Base-by-base conservation (phyloP, 2,113 vertebrate genomes). In the Eleginops maclovinus region DNA sequence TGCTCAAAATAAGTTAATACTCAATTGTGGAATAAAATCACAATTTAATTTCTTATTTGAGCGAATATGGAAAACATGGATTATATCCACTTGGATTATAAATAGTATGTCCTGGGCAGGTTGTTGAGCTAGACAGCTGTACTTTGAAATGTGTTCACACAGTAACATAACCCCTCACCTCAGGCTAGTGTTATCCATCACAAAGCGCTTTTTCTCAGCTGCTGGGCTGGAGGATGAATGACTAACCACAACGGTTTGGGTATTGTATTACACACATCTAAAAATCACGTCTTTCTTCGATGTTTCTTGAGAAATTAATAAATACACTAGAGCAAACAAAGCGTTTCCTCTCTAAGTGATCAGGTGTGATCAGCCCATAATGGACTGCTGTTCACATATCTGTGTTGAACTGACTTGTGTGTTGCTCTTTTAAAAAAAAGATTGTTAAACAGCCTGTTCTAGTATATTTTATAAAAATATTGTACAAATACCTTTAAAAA, bases 1-100 rank as follows among this genome's bases (percentile, higher is more conserved):
- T 88, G 81, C 79, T 89, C 14, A 74, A 85, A 87, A 71, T 15
- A 81, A 75, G 53, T 47, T 75, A 44, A 81, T 77, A 72, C 65
- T 79, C 66, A 65, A 51, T 53, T 63, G 36, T 59, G 26, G 66
- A 86, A 79, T 68, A n/a, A 81, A 79, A 74, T 62, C 40, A 66
- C 1, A 0, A 65, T 62, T 73, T 63, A 7, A 73, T 75, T 61
- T 70, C 50, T 56, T 50, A 22, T 62, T 59, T 66, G 46, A 44
- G 67, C 69, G 73, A 75, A 75, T 71, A 68, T 44, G 36, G 40
- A 19, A 56, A 72, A 73, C n/a, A 78, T 56, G 21, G n/a, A 44
- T 22, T 31, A 14, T 61, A 31, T 64, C 41, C 15, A 24, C 16
- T 65, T 63, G 19, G 60, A 77, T 50, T 58, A 10, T 44, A 50